These are phyloP conservation scores for Mormyrops attenuatus DNA, from an alignment of 2,797 vertebrate species.

Conservation along the genomic window DNA sequence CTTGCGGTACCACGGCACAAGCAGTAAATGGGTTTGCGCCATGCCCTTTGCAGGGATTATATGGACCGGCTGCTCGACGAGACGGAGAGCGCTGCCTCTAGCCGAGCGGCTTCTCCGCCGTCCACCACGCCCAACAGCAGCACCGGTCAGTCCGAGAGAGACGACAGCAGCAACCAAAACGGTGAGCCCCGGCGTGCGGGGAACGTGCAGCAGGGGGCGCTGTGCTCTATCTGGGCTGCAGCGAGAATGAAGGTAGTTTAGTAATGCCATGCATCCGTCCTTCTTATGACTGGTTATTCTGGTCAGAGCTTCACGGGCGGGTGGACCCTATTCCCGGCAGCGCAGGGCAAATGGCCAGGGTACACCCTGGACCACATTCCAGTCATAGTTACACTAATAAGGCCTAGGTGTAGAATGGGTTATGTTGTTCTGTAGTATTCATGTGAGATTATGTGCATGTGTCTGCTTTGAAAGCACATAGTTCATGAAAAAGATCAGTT, in stretches of 20 bases:
- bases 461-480: not conserved
- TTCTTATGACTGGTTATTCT: not conserved
- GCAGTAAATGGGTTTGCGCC: not conserved
- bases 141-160: conserved; percentile 79
- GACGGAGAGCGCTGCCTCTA: conserved; percentile 83
- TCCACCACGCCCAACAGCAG: conserved; percentile 82
- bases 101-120: conserved; percentile 77
- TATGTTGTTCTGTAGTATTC: not conserved
- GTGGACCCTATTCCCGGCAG: not conserved
- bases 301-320: not conserved
- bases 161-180: conserved; percentile 79
- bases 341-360: not conserved
- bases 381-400: not conserved
- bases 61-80: conserved; percentile 91
- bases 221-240: not conserved
- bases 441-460: not conserved
- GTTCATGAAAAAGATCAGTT: not conserved
- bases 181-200: conserved; percentile 57
- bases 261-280: not conserved
- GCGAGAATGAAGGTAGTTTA: not conserved
- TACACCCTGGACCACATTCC: not conserved
- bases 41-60: conserved; percentile 71
- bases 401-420: not conserved
- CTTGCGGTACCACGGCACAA: not conserved
- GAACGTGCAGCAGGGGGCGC: not conserved